Evolutionary conservation across 2,113 vertebrate genomes (phyloP), one percentile per base, ranked within the genome.

Genomic region (Oryzias melastigma): DNA sequence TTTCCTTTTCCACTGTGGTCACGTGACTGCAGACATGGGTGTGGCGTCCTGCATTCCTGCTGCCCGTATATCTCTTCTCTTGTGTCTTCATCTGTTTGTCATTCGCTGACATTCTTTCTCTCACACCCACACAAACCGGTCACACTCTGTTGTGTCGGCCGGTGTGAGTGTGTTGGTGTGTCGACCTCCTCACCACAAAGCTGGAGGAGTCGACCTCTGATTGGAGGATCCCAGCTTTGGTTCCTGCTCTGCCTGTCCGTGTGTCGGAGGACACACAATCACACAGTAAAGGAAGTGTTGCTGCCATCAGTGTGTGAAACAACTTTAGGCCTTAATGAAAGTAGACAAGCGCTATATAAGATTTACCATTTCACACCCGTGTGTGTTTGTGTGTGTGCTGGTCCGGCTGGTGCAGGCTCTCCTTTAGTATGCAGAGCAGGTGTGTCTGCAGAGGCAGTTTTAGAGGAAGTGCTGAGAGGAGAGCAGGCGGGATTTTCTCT

Each of bases 391-490:
- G 54, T 46, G 54, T 53, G 69, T 54, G 50, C 24, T 59, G n/a
- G 48, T 57, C 62, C 65, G 49, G 77, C 60, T 62, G 78, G 86
- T 67, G 87, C 91, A 90, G 82, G 78, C 81, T 72, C 77, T 73
- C 73, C 79, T 89, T 93, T 92, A 91, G 91, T 92, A 93, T 93
- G 88, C 91, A 91, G 87, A 90, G 90, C 92, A 93, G 91, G 92
- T 93, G 92, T 89, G 88, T 89, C 92, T 93, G 92, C 92, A 89
- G 92, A 87, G 87, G 81, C 77, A 68, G 67, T 67, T 69, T 75
- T 24, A 25, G 71, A 73, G 84, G 71, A 73, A 70, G 82, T 35
- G 53, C 42, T 19, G 54, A 77, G 64, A 57, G 25, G 68, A 59
- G 22, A 25, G 50, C 29, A 46, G 42, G 58, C 62, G 46, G 51